phyloP scores from a whole-genome alignment of 2,797 vertebrate species.

The Heteromormyrus szaboi region DNA sequence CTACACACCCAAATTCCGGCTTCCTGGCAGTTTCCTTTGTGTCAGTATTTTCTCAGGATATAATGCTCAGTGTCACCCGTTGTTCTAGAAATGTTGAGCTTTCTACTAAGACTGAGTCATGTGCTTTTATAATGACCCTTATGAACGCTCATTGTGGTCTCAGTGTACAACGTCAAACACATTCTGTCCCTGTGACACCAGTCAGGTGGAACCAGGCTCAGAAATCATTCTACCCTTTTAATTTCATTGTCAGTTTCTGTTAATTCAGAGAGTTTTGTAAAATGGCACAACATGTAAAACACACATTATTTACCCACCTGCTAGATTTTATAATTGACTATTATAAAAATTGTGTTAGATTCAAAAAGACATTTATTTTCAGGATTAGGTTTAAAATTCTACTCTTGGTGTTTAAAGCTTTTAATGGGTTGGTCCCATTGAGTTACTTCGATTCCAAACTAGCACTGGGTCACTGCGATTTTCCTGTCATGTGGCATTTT shows the following conservation, averaged over 20 bases:
- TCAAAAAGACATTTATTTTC: not conserved
- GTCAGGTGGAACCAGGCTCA: not conserved
- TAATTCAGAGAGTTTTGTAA: not conserved
- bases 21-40: not conserved
- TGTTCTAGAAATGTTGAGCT: not conserved
- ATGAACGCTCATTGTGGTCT: constrained; percentile 33
- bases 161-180: constrained; percentile 27
- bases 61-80: not conserved
- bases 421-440: not conserved
- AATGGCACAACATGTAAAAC: not conserved
- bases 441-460: not conserved
- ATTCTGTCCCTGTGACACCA: constrained; percentile 24
- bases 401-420: not conserved
- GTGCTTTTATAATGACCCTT: constrained; percentile 21
- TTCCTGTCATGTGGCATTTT: not conserved
- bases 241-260: not conserved
- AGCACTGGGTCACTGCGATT: not conserved
- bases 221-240: constrained; percentile 14
- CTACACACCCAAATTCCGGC: not conserved
- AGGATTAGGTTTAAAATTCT: not conserved
- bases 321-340: not conserved
- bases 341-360: not conserved
- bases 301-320: not conserved
- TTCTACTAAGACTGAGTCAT: not conserved
- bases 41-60: not conserved